Evolutionary conservation across 2,113 vertebrate species (phyloP), one percentile per base, ranked within the genome.

Genomic region (Gallinago jamesoni): DNA sequence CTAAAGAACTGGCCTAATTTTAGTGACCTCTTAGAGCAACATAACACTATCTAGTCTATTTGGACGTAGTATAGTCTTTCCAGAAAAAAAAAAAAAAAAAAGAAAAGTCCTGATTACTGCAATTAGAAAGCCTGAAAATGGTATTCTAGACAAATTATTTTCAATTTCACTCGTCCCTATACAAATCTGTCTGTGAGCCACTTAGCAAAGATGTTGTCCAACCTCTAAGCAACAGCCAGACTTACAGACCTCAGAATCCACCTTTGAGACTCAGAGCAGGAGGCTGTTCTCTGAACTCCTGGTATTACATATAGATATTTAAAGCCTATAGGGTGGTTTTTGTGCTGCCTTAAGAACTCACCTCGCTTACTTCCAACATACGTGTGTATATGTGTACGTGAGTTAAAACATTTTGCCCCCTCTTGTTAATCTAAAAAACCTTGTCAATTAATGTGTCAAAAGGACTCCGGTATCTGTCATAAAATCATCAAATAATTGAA

Each of bases 81-180:
- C 10, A 31, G n/a, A 4, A 1, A 3, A 12, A 4, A 8, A 2
- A 19, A 48, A 28, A 1, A 2, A 37, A 31, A 35, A 10, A 31
- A 23, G 10, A 4, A 8, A 2, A 19, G 10, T 74, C 25, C 72
- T 84, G 69, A 59, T 16, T 52, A 63, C 2, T 56, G 52, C n/a
- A 72, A 68, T 23, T 4, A 82, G 69, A 84, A 87, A 75, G 62
- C 17, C 39, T 76, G 39, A 90, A 87, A 84, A 85, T 47, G 28
- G 2, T 35, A 79, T 66, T 84, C 45, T 67, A 48, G 30, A 72
- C 21, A 89, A 78, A 72, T 79, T 43, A 55, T 30, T 95, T 94
- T 41, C 27, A 39, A 19, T 72, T 89, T 76, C 22, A 76, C 8
- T 81, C 81, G 41, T 19, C 43, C 21, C 5, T 59, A 3, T 39